Percentiles rank a stretch among this genome's conserved stretches.
These are phyloP conservation scores for Dasypus novemcinctus DNA, from an alignment of 2,113 vertebrate species.

Conservation along the genomic window DNA sequence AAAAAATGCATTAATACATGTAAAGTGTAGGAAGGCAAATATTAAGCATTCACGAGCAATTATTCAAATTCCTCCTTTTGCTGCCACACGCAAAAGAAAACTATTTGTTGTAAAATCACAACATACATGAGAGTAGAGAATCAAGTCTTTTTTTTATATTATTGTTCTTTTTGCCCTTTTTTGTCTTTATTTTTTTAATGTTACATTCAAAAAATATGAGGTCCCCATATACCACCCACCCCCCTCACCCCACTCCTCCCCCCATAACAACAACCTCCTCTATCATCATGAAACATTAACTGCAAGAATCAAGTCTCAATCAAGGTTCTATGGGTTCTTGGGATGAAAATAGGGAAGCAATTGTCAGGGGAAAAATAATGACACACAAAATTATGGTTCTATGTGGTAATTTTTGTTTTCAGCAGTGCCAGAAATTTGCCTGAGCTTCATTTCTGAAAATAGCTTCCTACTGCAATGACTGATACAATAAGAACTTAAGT, in stretches of 20 bases:
- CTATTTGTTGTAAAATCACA: not conserved
- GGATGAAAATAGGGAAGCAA: not conserved
- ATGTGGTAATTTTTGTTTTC: not conserved
- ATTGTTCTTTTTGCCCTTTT: too few species aligned
- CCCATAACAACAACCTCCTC: too few species aligned
- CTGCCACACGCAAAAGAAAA: not conserved
- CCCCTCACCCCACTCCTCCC: too few species aligned
- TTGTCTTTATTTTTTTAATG: too few species aligned
- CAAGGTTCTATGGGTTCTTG: not conserved
- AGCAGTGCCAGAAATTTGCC: not conserved
- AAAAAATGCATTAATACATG: not conserved
- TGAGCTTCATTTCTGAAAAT: slow-evolving; percentile 26
- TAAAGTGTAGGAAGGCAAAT: not conserved
- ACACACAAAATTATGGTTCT: not conserved
- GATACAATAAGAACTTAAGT: not conserved
- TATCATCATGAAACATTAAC: too few species aligned
- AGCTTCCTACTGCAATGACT: not conserved
- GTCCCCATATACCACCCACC: too few species aligned
- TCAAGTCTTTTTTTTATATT: too few species aligned
- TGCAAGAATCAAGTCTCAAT: not conserved
- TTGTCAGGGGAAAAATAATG: not conserved
- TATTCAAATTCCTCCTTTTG: not conserved
- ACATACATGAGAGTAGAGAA: not conserved
- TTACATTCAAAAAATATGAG: too few species aligned
- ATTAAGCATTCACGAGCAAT: not conserved